Evolutionary conservation across 1,140 invertebrate species (phyloP), one percentile per base, ranked within the genome.

Genomic region (Bombus sylvicola): DNA sequence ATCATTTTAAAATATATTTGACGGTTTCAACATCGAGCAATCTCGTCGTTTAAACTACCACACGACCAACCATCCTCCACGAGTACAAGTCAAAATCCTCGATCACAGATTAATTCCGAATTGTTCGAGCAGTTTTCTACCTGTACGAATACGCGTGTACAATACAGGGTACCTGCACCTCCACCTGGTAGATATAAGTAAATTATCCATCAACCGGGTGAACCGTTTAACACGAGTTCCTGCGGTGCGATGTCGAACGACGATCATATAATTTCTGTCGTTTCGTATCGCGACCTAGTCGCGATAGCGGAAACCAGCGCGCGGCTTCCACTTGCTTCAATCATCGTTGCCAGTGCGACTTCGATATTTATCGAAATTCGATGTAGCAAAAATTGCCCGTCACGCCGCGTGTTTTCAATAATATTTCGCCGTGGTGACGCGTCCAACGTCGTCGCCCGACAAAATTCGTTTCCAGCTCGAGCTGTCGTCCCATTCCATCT

Each of bases 341-440:
- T 74, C 72, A 47, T 47, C 41, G 18, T 18, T 39, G 34, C 34
- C 28, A 15, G 13, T 22, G 3, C 37, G 34, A 62, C 34, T 77
- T 62, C 37, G 37, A 62, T 77, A 59, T 77, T 77, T 77, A 77
- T 59, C 25, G 75, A 77, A 37, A 62, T 59, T 77, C 75, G 57
- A 77, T 77, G 53, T 62, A n/a, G n/a, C 34, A 62, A 77, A 77
- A 74, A 74, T 47, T 47, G 18, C n/a, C 34, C 57, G 28, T 62
- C 72, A 62, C 75, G 31, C 31, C 31, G 10, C n/a, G 25, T 76
- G 47, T 76, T 76, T 76, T 59, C 75, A 62, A 39, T 77, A 59
- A 39, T 74, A 47, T 31, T 43, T 39, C 37, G 39, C 25, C 69
- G 66, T 37, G 66, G 66, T 37, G 39, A 72, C 43, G 22, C 43